Evolutionary conservation across 92 coral and sea anemone genomes (phyloP).

Genomic region (Meandrina meandrites): DNA sequence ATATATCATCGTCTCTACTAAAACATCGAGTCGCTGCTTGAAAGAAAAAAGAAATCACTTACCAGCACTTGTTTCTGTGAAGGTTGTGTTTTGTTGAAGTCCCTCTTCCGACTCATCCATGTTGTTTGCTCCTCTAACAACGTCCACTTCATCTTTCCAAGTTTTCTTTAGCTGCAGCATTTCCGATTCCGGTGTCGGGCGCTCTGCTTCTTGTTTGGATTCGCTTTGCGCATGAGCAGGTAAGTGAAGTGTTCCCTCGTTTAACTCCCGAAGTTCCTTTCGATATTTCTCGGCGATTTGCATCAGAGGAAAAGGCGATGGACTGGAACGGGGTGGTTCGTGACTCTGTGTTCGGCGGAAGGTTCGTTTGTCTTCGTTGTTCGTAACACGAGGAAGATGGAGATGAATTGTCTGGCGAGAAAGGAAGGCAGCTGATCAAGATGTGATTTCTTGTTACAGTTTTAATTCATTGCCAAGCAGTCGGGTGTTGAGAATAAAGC

Average conservation of each 20-base stretch:
- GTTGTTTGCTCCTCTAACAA: neutral
- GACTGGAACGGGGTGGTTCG: slow-evolving; percentile 32
- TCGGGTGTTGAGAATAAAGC: too few relatives aligned
- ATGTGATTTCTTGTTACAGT: neutral
- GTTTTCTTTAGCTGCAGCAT: neutral
- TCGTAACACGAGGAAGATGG: slow-evolving; percentile 66
- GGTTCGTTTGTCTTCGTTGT: neutral
- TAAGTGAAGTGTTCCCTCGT: slow-evolving; percentile 21
- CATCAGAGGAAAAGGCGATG: slow-evolving; percentile 56
- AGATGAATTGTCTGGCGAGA: slow-evolving; percentile 43
- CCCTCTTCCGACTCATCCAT: neutral
- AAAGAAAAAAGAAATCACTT: neutral
- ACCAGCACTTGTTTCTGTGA: slow-evolving; percentile 7
- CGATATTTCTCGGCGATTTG: slow-evolving; percentile 81
- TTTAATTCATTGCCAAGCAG: too few relatives aligned
- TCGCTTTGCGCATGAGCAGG: neutral
- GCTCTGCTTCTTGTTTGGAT: neutral
- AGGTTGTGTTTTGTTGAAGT: neutral
- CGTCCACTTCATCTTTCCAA: slow-evolving; percentile 2
- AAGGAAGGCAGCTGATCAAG: neutral
- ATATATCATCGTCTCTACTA: neutral
- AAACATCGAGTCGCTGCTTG: neutral
- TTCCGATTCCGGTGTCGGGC: neutral
- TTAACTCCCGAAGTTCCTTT: slow-evolving; percentile 53
- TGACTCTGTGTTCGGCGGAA: slow-evolving; percentile 24